A percentile compares a stretch with the other conserved stretches of the same genome.
Evolutionary conservation across 2,113 vertebrate species (phyloP).

Genomic region (Clarias batrachus): DNA sequence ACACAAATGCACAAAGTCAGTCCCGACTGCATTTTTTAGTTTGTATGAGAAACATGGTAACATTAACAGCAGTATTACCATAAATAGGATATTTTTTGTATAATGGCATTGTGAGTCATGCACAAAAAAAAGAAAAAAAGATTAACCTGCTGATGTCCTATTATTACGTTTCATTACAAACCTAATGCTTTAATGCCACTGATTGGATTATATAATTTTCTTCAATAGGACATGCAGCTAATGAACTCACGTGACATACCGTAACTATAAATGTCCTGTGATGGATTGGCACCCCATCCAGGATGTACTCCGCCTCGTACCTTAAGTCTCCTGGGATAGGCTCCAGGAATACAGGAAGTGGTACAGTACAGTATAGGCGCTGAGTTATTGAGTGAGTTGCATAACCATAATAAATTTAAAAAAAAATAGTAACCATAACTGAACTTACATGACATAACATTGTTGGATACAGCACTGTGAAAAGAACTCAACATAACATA

Average conservation of each 20-base stretch:
- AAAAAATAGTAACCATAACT: background rate
- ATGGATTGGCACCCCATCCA: too few species aligned
- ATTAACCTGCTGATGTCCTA: background rate
- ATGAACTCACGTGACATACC: background rate
- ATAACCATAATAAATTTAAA: background rate
- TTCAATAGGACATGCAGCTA: background rate
- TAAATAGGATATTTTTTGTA: background rate
- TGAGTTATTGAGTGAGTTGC: too few species aligned
- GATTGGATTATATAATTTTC: background rate
- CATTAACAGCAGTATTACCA: background rate
- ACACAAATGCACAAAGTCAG: background rate
- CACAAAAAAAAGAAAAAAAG: background rate
- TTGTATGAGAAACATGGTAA: background rate
- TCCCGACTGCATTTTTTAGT: background rate
- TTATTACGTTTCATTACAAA: background rate
- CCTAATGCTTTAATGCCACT: background rate
- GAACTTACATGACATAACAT: background rate
- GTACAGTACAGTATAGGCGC: too few species aligned
- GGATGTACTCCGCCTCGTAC: too few species aligned
- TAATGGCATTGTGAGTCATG: background rate
- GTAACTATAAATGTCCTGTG: too few species aligned
- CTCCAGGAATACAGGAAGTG: too few species aligned
- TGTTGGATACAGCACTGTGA: too few species aligned
- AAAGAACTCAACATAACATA: background rate
- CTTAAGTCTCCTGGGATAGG: too few species aligned